Evolutionary conservation across 2,113 vertebrate genomes (phyloP).

Genomic region (Stegostoma tigrinum): DNA sequence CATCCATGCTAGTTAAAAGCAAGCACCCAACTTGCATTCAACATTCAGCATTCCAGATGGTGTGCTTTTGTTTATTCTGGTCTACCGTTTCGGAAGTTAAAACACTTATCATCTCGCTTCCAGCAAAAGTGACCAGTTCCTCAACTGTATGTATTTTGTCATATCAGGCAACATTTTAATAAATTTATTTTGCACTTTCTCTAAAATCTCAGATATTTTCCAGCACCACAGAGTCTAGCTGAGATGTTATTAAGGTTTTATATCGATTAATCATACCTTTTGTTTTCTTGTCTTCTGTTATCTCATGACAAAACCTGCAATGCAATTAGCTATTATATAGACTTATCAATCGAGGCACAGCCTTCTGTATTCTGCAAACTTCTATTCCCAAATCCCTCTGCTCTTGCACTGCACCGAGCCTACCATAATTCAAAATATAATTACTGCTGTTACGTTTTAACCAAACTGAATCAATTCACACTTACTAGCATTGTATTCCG

Average conservation of each 20-base stretch:
- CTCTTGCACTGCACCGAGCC: not conserved
- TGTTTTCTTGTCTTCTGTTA: not conserved
- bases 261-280: not conserved
- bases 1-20: no score
- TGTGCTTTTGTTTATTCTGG: not conserved
- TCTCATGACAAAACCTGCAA: not conserved
- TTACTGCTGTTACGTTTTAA: conserved; percentile 1
- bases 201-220: not conserved
- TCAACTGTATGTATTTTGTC: not conserved
- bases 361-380: not conserved
- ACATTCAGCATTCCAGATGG: not conserved
- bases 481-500: not conserved
- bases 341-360: not conserved
- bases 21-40: not conserved
- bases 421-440: not conserved
- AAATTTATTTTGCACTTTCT: not conserved
- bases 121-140: not conserved
- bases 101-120: not conserved
- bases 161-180: not conserved
- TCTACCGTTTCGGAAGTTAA: not conserved
- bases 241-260: not conserved
- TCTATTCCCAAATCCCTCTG: not conserved
- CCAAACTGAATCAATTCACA: conserved; percentile 8
- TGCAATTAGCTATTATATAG: not conserved
- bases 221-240: not conserved